Evolutionary conservation across 1,140 invertebrate genomes (phyloP).

Genomic region (Aleiodes sp.): DNA sequence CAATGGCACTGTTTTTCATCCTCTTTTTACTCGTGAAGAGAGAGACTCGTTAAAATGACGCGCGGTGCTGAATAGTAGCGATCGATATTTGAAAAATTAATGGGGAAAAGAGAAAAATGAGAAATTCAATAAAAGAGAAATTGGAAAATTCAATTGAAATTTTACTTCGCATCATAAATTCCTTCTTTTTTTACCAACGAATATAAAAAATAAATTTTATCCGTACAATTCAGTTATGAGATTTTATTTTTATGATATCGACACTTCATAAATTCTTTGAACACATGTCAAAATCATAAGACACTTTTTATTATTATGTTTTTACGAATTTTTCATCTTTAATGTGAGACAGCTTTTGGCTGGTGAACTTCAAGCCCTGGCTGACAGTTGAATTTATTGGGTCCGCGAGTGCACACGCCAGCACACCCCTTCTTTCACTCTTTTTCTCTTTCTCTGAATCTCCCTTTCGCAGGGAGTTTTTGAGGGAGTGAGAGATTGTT

Average conservation of each 20-base stretch:
- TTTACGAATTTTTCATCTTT: neutral
- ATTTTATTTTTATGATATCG: too few species aligned
- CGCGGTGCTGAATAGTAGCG: too few species aligned
- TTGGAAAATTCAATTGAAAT: too few species aligned
- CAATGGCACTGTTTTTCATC: neutral
- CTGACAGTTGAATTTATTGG: slow-evolving; percentile 24
- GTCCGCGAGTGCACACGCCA: neutral
- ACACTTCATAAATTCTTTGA: neutral
- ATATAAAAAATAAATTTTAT: too few species aligned
- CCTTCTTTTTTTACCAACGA: too few species aligned
- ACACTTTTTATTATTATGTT: neutral
- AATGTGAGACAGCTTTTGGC: neutral
- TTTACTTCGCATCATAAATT: too few species aligned
- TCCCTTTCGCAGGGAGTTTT: neutral
- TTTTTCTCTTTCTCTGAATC: neutral
- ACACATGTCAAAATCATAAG: slow-evolving; percentile 4
- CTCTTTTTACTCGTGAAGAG: neutral
- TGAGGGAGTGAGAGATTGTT: slow-evolving; percentile 32
- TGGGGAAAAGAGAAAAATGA: too few species aligned
- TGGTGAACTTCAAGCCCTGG: neutral
- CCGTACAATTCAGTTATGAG: too few species aligned
- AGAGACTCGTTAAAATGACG: neutral
- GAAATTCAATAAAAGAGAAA: too few species aligned
- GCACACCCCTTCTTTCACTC: neutral
- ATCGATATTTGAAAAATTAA: too few species aligned